Base-by-base conservation (phyloP, 2,113 vertebrate species). In the Phasianus colchicus region DNA sequence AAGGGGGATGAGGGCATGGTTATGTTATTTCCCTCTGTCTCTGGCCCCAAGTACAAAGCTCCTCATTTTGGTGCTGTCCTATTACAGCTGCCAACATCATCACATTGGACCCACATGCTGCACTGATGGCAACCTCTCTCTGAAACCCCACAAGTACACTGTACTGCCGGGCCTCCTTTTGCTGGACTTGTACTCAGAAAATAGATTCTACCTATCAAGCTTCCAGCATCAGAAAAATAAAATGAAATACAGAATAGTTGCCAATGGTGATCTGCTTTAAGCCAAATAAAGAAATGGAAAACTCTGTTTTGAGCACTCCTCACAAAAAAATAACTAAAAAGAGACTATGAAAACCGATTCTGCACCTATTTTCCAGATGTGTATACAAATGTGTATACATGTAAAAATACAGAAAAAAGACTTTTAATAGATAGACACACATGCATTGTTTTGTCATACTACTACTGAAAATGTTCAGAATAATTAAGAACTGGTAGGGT, bases 1-100 rank as follows among this genome's bases (percentile, higher is more conserved):
- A 6, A 8, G 24, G 18, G 42, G 3, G 11, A 21, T 1, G 25
- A 7, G 1, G 27, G 27, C 13, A 21, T 11, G 13, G 5, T 9
- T 4, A 25, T 17, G 6, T 10, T 27, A 5, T 32, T 54, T 17
- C 43, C 18, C 34, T 27, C 27, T 79, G 11, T 27, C 11, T 18
- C 22, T 57, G 40, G 24, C 6, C 63, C 67, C 63, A 4, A n/a
- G 38, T 60, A 63, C 36, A 54, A 54, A n/a, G n/a, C 11, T 45
- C 78, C 14, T 42, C 9, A n/a, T 61, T 75, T 71, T 34, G 11
- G 45, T 29, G 74, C 14, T 47, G 32, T 9, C 65, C 65, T 63
- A 52, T 27, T 29, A 57, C 19, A 90, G 52, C n/a, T 63, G 13
- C 22, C n/a, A 10, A 42, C 52, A 55, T 10, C 18, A 40, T 40